Evolutionary conservation across 2,888 invertebrate species (phyloP).

Genomic region (Lasioglossum figueresi): DNA sequence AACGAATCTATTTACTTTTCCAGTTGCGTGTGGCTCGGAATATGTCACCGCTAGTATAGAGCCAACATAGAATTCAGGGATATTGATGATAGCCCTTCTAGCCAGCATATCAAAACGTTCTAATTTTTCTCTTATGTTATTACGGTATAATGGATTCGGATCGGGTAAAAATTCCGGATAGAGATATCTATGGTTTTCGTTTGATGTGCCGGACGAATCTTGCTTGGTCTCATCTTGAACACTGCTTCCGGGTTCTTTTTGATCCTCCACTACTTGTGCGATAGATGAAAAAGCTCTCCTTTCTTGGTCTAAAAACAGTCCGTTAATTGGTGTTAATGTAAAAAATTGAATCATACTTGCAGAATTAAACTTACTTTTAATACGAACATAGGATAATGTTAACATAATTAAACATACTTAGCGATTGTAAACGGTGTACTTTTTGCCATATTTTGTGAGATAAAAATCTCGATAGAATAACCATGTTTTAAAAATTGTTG

Average conservation of each 20-base stretch:
- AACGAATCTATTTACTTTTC: slow-evolving; percentile 93
- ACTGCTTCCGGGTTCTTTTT: neutral
- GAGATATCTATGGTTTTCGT: slow-evolving; percentile 72
- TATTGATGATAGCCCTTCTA: slow-evolving; percentile 91
- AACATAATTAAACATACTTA: slow-evolving; percentile 48
- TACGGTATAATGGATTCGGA: slow-evolving; percentile 91
- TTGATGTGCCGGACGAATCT: neutral
- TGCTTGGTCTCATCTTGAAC: neutral
- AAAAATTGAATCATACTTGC: neutral
- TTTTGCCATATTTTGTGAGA: slow-evolving; percentile 35
- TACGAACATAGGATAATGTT: neutral
- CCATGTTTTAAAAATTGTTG: slow-evolving; percentile 33
- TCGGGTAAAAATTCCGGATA: slow-evolving; percentile 98
- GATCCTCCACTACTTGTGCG: neutral
- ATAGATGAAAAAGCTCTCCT: slow-evolving; percentile 26
- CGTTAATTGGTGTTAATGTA: neutral
- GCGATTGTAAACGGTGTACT: slow-evolving; percentile 16
- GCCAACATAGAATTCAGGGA: slow-evolving; percentile 99
- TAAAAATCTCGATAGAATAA: slow-evolving; percentile 37
- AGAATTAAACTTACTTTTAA: neutral
- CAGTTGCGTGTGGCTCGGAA: slow-evolving; percentile 93
- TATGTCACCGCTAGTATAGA: slow-evolving; percentile 94
- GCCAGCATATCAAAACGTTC: slow-evolving; percentile 97
- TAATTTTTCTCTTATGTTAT: slow-evolving; percentile 92
- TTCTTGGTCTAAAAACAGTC: slow-evolving; percentile 42